Conservation (phyloP, 1,140 invertebrate species). For the Drosophila nigrodunni region DNA sequence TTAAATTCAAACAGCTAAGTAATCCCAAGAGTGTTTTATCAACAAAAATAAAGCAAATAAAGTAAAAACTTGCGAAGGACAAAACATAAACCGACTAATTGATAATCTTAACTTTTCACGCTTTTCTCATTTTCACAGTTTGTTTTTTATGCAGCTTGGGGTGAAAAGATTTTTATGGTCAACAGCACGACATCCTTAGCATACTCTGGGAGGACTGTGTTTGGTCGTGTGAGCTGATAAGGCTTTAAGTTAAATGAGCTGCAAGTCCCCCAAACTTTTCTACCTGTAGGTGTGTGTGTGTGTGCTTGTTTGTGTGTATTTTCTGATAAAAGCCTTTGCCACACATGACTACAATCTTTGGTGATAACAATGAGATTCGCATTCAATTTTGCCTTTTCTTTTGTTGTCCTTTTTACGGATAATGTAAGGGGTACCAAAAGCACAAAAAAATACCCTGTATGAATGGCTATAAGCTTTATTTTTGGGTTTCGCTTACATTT, state of each 20-base stretch:
- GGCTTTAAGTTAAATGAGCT: constrained; percentile 40
- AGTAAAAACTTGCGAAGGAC: background rate
- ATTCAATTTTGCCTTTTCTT: constrained; percentile 2
- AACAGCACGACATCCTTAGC: constrained; percentile 18
- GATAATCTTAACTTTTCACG: constrained; percentile 7
- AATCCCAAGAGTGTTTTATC: background rate
- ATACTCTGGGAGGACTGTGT: constrained; percentile 3
- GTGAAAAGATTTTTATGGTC: constrained; percentile 32
- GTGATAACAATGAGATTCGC: constrained; percentile 25
- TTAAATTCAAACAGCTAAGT: constrained; percentile 14
- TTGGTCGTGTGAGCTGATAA: constrained; percentile 31
- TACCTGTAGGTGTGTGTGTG: background rate
- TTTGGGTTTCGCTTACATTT: constrained; percentile 20
- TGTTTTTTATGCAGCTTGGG: background rate
- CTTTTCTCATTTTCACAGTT: constrained; percentile 16
- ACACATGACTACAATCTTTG: constrained; percentile 25
- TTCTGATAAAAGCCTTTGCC: constrained; percentile 7
- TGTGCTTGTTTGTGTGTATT: background rate
- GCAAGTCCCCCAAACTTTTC: background rate
- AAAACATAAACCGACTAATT: constrained; percentile 18
- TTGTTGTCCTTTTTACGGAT: constrained; percentile 17
- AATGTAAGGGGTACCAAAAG: background rate
- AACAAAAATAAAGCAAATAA: background rate
- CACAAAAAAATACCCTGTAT: background rate
- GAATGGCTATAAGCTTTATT: constrained; percentile 18